These are phyloP conservation scores for Luehdorfia chinensis DNA, from an alignment of 1,140 invertebrate species.

Conservation along the genomic window DNA sequence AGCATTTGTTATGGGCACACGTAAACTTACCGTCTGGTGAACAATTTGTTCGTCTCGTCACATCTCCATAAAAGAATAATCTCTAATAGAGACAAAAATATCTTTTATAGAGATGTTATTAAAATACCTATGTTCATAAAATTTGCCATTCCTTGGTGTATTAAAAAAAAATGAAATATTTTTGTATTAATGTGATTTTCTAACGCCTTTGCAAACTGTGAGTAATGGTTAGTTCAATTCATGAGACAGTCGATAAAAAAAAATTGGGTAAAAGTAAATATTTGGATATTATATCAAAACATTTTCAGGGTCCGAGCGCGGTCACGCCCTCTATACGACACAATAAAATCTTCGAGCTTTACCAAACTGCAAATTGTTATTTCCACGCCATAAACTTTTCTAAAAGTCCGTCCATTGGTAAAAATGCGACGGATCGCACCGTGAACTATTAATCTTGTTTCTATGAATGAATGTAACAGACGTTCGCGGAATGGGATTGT, in stretches of 20 bases:
- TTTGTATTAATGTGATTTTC: too few species aligned
- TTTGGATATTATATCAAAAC: conserved; percentile 66
- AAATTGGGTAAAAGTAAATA: conserved; percentile 61
- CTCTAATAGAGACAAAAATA: too few species aligned
- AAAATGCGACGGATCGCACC: conserved; percentile 33
- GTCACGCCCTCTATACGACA: conserved; percentile 62
- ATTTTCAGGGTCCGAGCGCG: conserved; percentile 39
- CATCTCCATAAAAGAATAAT: too few species aligned
- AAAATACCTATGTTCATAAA: too few species aligned
- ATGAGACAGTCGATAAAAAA: conserved; percentile 34
- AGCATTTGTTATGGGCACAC: too few species aligned
- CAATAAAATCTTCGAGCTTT: conserved; percentile 36
- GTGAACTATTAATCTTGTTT: conserved; percentile 60
- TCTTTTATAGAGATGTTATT: too few species aligned
- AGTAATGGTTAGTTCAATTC: too few species aligned
- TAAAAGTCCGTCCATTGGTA: conserved; percentile 35
- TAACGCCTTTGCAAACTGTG: too few species aligned
- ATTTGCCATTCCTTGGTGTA: too few species aligned
- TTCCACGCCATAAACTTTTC: conserved; percentile 69
- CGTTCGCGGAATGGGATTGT: conserved; percentile 24
- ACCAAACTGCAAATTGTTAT: conserved; percentile 67
- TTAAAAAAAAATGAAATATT: too few species aligned
- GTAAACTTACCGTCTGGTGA: too few species aligned
- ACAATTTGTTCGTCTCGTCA: too few species aligned
- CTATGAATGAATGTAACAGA: conserved; percentile 35